Percentiles rank a stretch among this genome's conserved stretches.
These are phyloP conservation scores for Papilio demoleus DNA, from an alignment of 2,888 invertebrate species.

Conservation along the genomic window DNA sequence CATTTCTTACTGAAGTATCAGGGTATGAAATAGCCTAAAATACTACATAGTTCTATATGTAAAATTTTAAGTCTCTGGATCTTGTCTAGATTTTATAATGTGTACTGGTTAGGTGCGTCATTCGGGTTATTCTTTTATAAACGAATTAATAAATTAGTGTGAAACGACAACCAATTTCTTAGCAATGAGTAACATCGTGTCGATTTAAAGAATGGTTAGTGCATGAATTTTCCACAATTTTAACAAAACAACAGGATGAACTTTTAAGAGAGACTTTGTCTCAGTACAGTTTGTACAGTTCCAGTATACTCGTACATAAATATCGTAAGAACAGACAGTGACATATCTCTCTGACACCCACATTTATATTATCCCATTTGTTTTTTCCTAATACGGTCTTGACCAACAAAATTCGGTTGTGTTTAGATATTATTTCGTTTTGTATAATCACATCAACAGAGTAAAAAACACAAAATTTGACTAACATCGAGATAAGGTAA, in stretches of 20 bases:
- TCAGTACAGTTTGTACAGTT: background rate
- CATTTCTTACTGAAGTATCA: no score
- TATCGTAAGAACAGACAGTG: slow-evolving; percentile 27
- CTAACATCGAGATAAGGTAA: slow-evolving; percentile 81
- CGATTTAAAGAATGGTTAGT: background rate
- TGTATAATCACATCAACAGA: slow-evolving; percentile 71
- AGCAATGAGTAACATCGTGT: background rate
- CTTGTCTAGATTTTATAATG: no score
- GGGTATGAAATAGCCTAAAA: no score
- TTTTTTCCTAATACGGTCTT: slow-evolving; percentile 38
- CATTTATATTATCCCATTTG: slow-evolving; percentile 38
- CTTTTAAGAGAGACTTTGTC: background rate
- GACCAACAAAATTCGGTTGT: slow-evolving; percentile 54
- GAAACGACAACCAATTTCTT: background rate
- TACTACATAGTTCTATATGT: no score
- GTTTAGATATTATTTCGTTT: slow-evolving; percentile 68
- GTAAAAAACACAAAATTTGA: slow-evolving; percentile 75
- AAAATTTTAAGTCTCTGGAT: no score
- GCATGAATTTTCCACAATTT: background rate
- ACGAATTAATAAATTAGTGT: no score
- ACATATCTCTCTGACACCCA: slow-evolving; percentile 39
- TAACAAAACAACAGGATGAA: background rate
- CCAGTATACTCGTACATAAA: slow-evolving; percentile 16
- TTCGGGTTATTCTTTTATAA: no score
- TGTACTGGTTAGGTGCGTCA: no score